Conservation (phyloP, 2,888 invertebrate species). For the Rotaria socialis region DNA sequence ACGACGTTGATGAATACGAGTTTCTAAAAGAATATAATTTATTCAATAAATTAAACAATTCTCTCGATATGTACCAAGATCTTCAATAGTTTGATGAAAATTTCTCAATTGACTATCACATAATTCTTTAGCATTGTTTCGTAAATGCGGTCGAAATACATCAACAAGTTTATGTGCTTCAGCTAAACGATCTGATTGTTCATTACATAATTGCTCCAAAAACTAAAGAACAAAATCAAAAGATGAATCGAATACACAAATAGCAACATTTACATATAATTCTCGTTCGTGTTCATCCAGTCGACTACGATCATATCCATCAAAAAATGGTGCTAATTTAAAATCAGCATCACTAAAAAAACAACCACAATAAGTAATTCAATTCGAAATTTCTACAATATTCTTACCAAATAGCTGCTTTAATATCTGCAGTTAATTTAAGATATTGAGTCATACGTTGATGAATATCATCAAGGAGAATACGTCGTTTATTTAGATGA, state of each 20-base stretch:
- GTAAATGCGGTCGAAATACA: conserved; percentile 4
- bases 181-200: background rate
- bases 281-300: conserved; percentile 9
- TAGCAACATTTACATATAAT: background rate
- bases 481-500: background rate
- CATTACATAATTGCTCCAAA: background rate
- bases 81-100: conserved; percentile 22
- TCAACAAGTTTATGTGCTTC: background rate
- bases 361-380: no score
- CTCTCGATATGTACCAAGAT: background rate
- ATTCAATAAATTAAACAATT: no score
- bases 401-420: background rate
- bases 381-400: background rate
- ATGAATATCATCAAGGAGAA: background rate
- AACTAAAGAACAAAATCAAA: background rate
- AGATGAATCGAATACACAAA: background rate
- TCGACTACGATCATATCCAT: conserved; percentile 21
- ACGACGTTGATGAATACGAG: conserved; percentile 28
- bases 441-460: conserved; percentile 15
- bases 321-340: conserved; percentile 34
- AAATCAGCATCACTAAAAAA: conserved; percentile 32
- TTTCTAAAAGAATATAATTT: background rate
- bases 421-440: background rate
- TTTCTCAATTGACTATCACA: conserved; percentile 25
- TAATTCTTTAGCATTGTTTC: conserved; percentile 23